Base-by-base conservation (phyloP, 2,797 vertebrate genomes). In the Pipistrellus pygmaeus region DNA sequence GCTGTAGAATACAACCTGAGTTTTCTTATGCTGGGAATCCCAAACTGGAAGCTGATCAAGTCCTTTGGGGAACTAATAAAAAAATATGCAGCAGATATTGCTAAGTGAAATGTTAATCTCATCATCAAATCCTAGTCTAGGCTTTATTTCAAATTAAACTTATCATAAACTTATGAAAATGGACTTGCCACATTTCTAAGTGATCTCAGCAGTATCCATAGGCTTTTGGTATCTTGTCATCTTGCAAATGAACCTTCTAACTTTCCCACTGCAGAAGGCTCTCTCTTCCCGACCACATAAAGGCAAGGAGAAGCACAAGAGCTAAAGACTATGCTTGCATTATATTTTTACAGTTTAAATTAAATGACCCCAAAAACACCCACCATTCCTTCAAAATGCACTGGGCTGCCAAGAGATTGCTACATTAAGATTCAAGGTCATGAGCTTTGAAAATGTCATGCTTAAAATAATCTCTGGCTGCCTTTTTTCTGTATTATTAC, bases 121-220 rank as follows among this genome's bases (percentile, higher is more conserved):
- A 90, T 90, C 48, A 84, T 77, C 46, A 86, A 77, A 75, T 85
- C 71, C 85, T 89, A 93, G 53, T 82, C 57, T 91, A 90, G 17
- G 18, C 64, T 91, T 64, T 92, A 85, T 92, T 95, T 96, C 48
- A 88, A 94, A 80, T 80, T 71, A 88, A 90, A 93, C 71, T 90
- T 80, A 86, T 92, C 64, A 38, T 69, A 38, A 93, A 76, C 23
- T 91, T 94, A 41, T n/a, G 53, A 82, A 94, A 96, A 95, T 88
- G 53, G 35, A 51, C 85, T 90, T 88, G 27, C 41, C 9, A 71
- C 9, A 64, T 72, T 90, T 85, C 18, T 71, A 53, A 66, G 15
- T 44, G 53, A 92, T 85, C 68, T 90, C 25, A 87, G 57, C 12
- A 66, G 76, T 90, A 51, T 73, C 85, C 35, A 23, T 51, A 82